Base-by-base conservation (phyloP, 2,888 invertebrate genomes). In the Hoplodrina ambigua region DNA sequence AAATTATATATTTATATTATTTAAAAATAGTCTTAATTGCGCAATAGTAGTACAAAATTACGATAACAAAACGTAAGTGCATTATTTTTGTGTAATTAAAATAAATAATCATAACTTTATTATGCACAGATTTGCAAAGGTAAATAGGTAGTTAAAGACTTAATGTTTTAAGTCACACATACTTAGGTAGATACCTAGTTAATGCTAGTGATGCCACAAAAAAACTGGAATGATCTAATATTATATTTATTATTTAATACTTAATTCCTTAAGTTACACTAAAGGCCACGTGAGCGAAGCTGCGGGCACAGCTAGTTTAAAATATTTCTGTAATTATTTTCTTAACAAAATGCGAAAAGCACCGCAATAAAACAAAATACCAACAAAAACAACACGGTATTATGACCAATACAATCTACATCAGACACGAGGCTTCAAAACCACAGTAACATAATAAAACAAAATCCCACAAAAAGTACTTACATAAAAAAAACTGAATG, bases 401-500 rank as follows among this genome's bases (percentile, higher is more conserved):
- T 58, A n/a, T 69, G 37, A 33, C n/a, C 52, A 75, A 69, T 58
- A n/a, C 33, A 62, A 69, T 69, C 69, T 46, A 37, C n/a, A 56
- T n/a, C 50, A 59, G 50, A 33, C 62, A 50, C 53, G 74, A 69
- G 58, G 53, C 63, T 59, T 52, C n/a, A 65, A 58, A 75, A 70
- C 60, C 62, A 58, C 55, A 65, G 50, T 13, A 37, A 46, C 19
- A 46, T 52, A 59, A 60, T 66, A 52, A 62, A 65, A 65, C 30
- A 55, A 71, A 66, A 76, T 62, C 71, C 11, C 60, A 67, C 72
- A 72, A 72, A 65, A 72, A 62, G 50, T 50, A 63, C 62, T 41
- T 41, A 50, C 59, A 46, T 20, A 59, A 61, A 68, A 66, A 57
- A 55, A 19, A 37, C 17, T 44, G 20, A 77, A 68, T 72, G 53